phyloP scores from a whole-genome alignment of 2,113 vertebrate genomes.

The Austrofundulus limnaeus region DNA sequence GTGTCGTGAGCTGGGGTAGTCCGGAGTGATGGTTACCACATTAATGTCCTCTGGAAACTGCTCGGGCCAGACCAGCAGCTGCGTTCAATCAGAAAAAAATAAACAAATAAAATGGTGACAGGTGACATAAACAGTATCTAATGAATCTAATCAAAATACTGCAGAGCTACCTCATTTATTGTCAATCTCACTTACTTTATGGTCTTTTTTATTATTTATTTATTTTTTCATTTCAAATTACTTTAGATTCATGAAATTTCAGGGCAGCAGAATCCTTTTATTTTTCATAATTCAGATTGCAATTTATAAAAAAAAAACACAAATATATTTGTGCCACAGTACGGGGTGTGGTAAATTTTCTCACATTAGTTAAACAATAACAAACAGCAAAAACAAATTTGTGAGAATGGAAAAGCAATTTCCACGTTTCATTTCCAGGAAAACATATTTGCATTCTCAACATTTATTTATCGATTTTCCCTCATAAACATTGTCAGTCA shows the following conservation, averaged over 20 bases:
- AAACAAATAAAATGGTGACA: no score
- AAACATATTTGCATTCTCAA: constrained; percentile 40
- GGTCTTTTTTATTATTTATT: background rate
- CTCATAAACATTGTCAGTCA: constrained; percentile 37
- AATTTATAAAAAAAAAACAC: constrained; percentile 23
- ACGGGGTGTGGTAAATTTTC: constrained; percentile 16
- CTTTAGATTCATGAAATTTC: constrained; percentile 17
- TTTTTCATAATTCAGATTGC: constrained; percentile 24
- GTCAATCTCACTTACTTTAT: constrained; percentile 4
- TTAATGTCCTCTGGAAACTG: constrained; percentile 79
- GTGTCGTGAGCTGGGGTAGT: constrained; percentile 88
- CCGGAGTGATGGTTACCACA: constrained; percentile 87
- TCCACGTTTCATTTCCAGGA: constrained; percentile 19
- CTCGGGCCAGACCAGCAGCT: constrained; percentile 89
- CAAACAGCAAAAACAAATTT: constrained; percentile 16
- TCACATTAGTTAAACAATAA: constrained; percentile 36
- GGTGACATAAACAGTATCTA: constrained; percentile 6
- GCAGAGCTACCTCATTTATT: background rate
- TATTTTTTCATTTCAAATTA: constrained; percentile 14
- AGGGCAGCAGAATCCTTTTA: constrained; percentile 18
- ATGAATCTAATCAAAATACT: background rate
- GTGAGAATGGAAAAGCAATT: constrained; percentile 33
- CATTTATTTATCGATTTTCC: constrained; percentile 32
- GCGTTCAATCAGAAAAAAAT: constrained; percentile 14
- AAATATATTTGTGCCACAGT: constrained; percentile 16